Base-by-base conservation (phyloP, 2,888 invertebrate genomes). In the Nomada hirtipes region DNA sequence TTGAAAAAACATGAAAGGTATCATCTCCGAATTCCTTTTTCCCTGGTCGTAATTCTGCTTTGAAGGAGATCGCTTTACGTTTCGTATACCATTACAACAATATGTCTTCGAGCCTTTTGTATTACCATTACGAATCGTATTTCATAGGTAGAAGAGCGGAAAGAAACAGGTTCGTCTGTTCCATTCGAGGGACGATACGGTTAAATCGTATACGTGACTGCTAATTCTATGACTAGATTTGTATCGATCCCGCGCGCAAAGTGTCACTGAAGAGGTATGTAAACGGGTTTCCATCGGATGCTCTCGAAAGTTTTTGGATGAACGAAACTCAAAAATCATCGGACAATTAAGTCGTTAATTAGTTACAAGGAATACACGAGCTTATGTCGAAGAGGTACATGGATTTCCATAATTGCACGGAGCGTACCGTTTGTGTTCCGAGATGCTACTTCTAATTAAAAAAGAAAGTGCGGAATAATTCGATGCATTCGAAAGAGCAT, bases 361-460 rank as follows among this genome's bases (percentile, higher is more conserved):
- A 81, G 74, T 81, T 47, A 11, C 53, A 36, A 29, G 20, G 68
- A 65, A 64, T 64, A 47, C 61, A 29, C 18, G 68, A 80, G 80
- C 65, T 67, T 79, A 18, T 57, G 60, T 71, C 86, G 71, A 63
- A 63, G 26, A 59, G 59, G 59, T 23, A 23, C 26, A 50, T 23
- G 44, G 67, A 80, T 80, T 67, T 80, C 67, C 79, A 57, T 80
- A 80, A 80, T 80, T 80, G 81, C 81, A 65, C 26, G 70, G 26
- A 47, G 44, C 23, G 4, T 53, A 42, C 44, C 47, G 79, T 61
- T 44, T 50, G 65, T 29, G 72, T 67, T 67, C 61, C 71, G 72
- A 79, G 67, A 80, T 52, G 80, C 79, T 50, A 60, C 80, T 79
- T 72, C 79, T 72, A 79, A 80, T 80, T 80, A 80, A 50, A 63